A percentile compares a stretch with the other conserved stretches of the same genome.
Conservation (phyloP, 2,113 vertebrate species). For the Rhombomys opimus region DNA sequence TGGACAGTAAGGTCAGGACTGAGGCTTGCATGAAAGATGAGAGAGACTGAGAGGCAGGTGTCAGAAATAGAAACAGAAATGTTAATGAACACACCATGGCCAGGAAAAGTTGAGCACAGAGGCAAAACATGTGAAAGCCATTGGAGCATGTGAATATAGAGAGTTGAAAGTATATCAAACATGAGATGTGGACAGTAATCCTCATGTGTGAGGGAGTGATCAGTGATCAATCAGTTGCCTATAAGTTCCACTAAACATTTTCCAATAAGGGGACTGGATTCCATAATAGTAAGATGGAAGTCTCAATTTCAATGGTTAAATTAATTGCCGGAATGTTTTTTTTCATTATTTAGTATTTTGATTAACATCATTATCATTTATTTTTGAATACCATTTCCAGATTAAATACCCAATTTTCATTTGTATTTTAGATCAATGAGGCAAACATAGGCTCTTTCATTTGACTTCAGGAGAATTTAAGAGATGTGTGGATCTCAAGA, state of each 20-base stretch:
- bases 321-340: background rate
- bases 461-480: background rate
- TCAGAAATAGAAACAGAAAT: background rate
- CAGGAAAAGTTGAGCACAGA: background rate
- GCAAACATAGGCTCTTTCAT: background rate
- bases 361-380: background rate
- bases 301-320: background rate
- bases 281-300: no score
- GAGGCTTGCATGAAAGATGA: background rate
- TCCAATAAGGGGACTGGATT: background rate
- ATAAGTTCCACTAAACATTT: background rate
- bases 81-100: accelerated
- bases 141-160: accelerated
- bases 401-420: background rate
- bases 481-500: conserved; percentile 16
- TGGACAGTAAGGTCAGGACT: background rate
- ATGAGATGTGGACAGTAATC: background rate
- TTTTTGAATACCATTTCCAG: background rate
- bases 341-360: conserved; percentile 18
- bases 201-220: background rate
- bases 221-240: background rate
- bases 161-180: background rate
- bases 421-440: background rate
- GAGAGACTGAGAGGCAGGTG: background rate
- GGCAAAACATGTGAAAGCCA: background rate